Evolutionary conservation across 2,797 vertebrate genomes (phyloP), one percentile per base, ranked within the genome.

Genomic region (Poeciliopsis presidionis): DNA sequence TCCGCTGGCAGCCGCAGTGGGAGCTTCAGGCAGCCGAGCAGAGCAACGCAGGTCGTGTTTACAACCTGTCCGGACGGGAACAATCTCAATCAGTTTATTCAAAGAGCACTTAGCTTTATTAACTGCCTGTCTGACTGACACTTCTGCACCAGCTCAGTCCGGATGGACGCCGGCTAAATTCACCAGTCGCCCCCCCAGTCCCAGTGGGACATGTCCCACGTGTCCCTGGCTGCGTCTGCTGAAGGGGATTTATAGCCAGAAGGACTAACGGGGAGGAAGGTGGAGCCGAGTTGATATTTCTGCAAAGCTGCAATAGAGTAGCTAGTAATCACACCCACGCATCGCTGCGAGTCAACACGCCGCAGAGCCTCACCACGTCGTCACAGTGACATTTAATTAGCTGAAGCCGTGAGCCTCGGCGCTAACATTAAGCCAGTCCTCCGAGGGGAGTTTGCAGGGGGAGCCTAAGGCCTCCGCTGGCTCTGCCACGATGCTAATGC

Each of bases 351-450:
- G 61, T 57, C 41, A 76, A 75, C 39, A 63, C 72, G 41, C 72
- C 63, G 28, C 25, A 74, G 70, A 51, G 87, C 84, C 83, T 73
- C 45, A 43, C 75, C 71, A 43, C 55, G 83, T 59, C 72, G 36
- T 20, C 46, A 70, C 77, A 80, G 55, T 92, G 90, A 91, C 89
- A 90, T 92, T 90, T 90, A 91, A 90, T 92, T 87, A 90, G 81
- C 72, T 12, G 72, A 67, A 84, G 74, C 88, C 45, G 72, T n/a
- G 65, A 79, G 87, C 71, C 65, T 77, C 36, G 0, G 80, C 6
- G n/a, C 84, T 76, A 90, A 86, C 90, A 86, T 85, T 86, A 86
- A 85, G 53, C 63, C 81, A 82, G 89, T 82, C 87, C 85, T 90
- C 76, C 0, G 49, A 82, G 86, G 5, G 82, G 87, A 76, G 49